Percentiles rank a stretch among this genome's conserved stretches.
Conservation (phyloP, 2,113 vertebrate genomes). For the Thermophis baileyi region DNA sequence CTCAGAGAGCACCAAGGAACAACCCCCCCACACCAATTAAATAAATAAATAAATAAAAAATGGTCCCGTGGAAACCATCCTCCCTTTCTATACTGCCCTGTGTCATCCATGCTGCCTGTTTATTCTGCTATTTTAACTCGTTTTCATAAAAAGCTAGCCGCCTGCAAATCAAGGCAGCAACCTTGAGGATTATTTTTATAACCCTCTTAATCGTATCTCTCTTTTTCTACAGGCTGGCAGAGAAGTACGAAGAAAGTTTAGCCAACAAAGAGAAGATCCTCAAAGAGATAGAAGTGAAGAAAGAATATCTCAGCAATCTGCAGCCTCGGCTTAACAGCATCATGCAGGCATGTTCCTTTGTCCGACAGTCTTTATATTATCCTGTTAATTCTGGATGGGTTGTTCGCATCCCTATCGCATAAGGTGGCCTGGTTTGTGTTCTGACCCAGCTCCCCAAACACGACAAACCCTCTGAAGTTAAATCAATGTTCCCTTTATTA, state of each 20-base stretch:
- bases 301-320: constrained; percentile 93
- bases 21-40: too few relatives aligned
- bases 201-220: neutral
- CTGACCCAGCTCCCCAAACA: too few relatives aligned
- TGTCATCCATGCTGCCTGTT: neutral
- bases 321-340: constrained; percentile 95
- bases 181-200: neutral
- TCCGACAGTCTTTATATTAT: neutral
- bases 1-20: too few relatives aligned
- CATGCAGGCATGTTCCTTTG: constrained; percentile 82
- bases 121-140: neutral
- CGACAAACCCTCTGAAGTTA: too few relatives aligned
- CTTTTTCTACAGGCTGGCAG: constrained; percentile 78
- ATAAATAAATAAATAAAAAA: too few relatives aligned
- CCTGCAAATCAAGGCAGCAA: neutral
- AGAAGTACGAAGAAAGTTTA: constrained; percentile 89
- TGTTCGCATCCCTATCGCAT: neutral
- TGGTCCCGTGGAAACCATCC: neutral
- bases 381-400: neutral
- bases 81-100: neutral
- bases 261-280: constrained; percentile 92
- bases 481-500: too few relatives aligned
- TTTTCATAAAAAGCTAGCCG: neutral
- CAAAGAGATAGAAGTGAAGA: constrained; percentile 96
- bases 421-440: neutral